Base-by-base conservation (phyloP, 2,888 invertebrate genomes). In the Sepioteuthis lessoniana region DNA sequence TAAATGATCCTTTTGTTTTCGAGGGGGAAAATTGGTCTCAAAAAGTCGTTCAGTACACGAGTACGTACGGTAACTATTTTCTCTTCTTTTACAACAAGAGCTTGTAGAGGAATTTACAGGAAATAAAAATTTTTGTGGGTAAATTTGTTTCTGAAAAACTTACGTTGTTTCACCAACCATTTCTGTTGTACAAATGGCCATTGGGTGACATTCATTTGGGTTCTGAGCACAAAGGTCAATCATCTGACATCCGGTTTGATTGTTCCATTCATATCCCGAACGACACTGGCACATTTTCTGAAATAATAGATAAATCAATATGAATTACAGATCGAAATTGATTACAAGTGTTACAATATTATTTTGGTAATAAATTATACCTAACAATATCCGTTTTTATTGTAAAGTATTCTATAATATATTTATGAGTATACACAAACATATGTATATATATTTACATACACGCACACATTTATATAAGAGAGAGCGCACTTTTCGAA, bases 261-360 rank as follows among this genome's bases (percentile, higher is more conserved):
- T 94, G n/a, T 94, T 94, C 92, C 95, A 95, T 93, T 95, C 95
- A 94, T 96, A 97, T 13, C 96, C 96, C 28, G 93, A 60, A n/a
- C 95, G 93, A 94, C 97, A 97, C 42, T 94, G 94, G 94, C 97
- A 97, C 37, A 94, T 93, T 93, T 95, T 95, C 96, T 96, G 95
- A 38, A 95, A 95, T 46, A 93, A 55, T 0, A 92, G 35, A 42
- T 46, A 3, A 28, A 91, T 47, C 16, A 19, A 19, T 47, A 47
- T 47, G 47, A 55, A 21, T 19, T 16, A 19, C 19, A 50, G 19
- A 50, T 50, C 21, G 50, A 50, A 21, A 0, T 16, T 47, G 46
- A 47, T 13, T 47, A 13, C 46, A 47, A 47, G 16, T n/a, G n/a
- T n/a, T n/a, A n/a, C n/a, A n/a, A n/a, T n/a, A n/a, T n/a, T n/a